phyloP scores from a whole-genome alignment of 2,888 invertebrate species.

The Heteropelma amictum region DNA sequence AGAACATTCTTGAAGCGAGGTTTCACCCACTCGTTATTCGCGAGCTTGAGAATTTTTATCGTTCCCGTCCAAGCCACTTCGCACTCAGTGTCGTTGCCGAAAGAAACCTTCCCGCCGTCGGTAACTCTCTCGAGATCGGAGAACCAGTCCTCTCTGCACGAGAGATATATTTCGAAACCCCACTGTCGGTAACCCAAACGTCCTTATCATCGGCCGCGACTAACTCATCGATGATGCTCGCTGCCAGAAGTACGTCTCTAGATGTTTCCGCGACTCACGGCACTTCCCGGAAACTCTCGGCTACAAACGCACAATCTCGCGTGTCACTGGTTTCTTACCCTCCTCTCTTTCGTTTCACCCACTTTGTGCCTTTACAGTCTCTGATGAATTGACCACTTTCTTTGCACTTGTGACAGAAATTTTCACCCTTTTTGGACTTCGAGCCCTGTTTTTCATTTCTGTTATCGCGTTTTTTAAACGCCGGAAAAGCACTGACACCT shows the following conservation, averaged over 20 bases:
- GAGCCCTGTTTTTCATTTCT: background rate
- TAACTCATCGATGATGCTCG: background rate
- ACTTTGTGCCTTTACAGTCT: background rate
- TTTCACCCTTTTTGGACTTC: background rate
- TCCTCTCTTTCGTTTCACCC: background rate
- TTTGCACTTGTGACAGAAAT: slow-evolving; percentile 6
- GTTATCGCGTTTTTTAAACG: background rate
- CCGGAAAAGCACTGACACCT: background rate
- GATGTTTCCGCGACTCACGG: background rate
- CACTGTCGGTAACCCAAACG: background rate
- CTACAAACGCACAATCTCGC: slow-evolving; percentile 22
- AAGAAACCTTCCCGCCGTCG: background rate
- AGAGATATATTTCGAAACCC: background rate
- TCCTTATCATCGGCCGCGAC: background rate
- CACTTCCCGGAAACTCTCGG: slow-evolving; percentile 1
- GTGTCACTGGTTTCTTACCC: slow-evolving; percentile 1
- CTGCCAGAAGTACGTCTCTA: background rate
- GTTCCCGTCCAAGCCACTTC: background rate
- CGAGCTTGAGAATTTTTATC: background rate
- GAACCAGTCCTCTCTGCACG: background rate
- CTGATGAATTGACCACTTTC: slow-evolving; percentile 16
- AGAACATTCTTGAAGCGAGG: background rate
- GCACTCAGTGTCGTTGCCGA: background rate
- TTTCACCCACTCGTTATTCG: background rate
- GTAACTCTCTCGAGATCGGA: background rate